These are phyloP conservation scores for Scrobipalpa atriplicella DNA, from an alignment of 2,888 invertebrate genomes.

Conservation along the genomic window DNA sequence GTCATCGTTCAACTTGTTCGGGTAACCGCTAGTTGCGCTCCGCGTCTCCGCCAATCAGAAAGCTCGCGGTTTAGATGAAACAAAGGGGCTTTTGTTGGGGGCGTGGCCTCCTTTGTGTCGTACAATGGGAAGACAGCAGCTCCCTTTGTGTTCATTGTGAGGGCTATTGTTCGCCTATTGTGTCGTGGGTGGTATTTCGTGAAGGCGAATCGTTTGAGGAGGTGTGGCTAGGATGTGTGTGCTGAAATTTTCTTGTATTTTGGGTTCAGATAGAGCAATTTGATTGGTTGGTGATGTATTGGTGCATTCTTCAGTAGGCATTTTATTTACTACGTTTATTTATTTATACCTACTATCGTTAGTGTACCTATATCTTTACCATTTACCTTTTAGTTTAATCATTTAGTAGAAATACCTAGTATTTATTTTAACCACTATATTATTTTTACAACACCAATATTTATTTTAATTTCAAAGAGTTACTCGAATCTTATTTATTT, in stretches of 20 bases:
- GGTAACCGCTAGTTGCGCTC: conserved; percentile 37
- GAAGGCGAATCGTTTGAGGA: conserved; percentile 36
- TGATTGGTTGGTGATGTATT: conserved; percentile 32
- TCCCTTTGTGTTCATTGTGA: conserved; percentile 72
- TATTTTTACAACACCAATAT: too few relatives aligned
- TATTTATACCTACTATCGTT: too few relatives aligned
- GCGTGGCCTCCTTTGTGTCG: conserved; percentile 70
- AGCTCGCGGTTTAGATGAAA: conserved; percentile 63
- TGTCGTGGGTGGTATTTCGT: conserved; percentile 43
- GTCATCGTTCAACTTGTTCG: conserved; percentile 11
- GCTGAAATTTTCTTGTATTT: conserved; percentile 54
- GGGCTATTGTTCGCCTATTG: conserved; percentile 60
- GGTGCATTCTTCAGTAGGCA: background rate
- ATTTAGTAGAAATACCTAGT: too few relatives aligned
- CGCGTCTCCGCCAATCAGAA: conserved; percentile 61
- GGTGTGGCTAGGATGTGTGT: conserved; percentile 46
- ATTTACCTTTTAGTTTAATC: too few relatives aligned
- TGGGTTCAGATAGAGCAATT: conserved; percentile 44
- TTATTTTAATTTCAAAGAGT: too few relatives aligned
- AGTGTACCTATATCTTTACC: too few relatives aligned
- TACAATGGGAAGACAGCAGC: conserved; percentile 76
- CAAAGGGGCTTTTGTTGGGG: conserved; percentile 72
- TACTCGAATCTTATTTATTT: too few relatives aligned
- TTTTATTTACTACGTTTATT: background rate
- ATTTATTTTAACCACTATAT: too few relatives aligned